Base-by-base conservation (phyloP, 2,888 invertebrate species). In the Drosophila leonis region DNA sequence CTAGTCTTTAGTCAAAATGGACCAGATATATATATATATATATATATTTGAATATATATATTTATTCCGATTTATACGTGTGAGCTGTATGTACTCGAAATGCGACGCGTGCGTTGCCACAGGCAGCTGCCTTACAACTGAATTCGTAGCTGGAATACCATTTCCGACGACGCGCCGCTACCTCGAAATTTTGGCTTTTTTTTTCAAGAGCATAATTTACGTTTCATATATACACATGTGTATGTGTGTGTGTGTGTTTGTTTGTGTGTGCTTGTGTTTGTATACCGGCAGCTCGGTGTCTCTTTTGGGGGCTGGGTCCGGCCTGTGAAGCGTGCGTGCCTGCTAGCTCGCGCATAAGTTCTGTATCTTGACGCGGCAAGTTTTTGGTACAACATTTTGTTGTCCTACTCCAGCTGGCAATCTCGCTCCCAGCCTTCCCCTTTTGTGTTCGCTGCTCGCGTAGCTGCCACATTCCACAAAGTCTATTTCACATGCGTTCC, bases 71-170 rank as follows among this genome's bases (percentile, higher is more conserved):
- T 44, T 80, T 15, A 7, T 48, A 60, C 39, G 35, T 57, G 51
- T 64, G 46, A 49, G 24, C 29, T 33, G 27, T 46, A 20, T 27
- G 13, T 12, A 61, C 56, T 68, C 20, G 49, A n/a, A 67, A 61
- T 44, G 65, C 63, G 68, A 72, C 74, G 51, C 90, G 86, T 86
- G 75, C 78, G 78, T 81, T 74, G 65, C 74, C 75, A 74, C 61
- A 67, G 85, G 80, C 78, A 68, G 91, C 82, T 90, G 78, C 61
- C 75, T 66, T 78, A 75, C 68, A 88, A 91, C 91, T 90, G 80
- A 90, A 71, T 59, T 18, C 55, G 51, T 49, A 60, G 46, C 72
- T 67, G 57, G 76, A 69, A 64, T 61, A 41, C 35, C 63, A 64
- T 46, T 61, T 68, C 42, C 48, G 59, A 73, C 74, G 44, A 55